Evolutionary conservation across 1,140 invertebrate species (phyloP).

Genomic region (Periplaneta americana): DNA sequence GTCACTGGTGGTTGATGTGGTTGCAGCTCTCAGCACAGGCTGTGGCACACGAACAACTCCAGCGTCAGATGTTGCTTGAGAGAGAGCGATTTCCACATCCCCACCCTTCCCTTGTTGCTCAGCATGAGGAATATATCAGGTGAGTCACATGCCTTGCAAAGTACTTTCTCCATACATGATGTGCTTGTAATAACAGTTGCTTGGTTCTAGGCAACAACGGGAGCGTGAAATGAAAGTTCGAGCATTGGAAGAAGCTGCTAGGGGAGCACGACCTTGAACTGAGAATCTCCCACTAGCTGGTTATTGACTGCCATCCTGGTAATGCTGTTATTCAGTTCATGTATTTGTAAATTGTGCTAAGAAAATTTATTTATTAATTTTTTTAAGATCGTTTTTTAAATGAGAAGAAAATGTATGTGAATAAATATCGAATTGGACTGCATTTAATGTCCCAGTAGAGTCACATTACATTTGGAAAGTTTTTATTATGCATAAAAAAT

Average conservation of each 20-base stretch:
- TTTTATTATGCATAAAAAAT: too few relatives aligned
- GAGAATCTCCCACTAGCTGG: neutral
- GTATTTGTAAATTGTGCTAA: too few relatives aligned
- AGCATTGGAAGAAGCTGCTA: constrained; percentile 76
- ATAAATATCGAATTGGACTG: too few relatives aligned
- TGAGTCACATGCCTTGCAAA: constrained; percentile 32
- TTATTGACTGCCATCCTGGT: constrained; percentile 22
- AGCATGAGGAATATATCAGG: constrained; percentile 79
- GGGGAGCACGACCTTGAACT: constrained; percentile 61
- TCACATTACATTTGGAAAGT: too few relatives aligned
- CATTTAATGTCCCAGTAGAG: too few relatives aligned
- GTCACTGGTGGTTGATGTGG: too few relatives aligned
- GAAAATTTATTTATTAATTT: too few relatives aligned
- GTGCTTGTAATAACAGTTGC: neutral
- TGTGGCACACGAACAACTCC: constrained; percentile 77
- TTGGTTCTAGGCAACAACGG: constrained; percentile 59
- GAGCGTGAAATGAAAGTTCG: constrained; percentile 79
- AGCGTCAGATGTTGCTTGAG: constrained; percentile 79
- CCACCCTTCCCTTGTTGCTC: constrained; percentile 57
- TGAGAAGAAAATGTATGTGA: too few relatives aligned
- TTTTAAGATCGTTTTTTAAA: too few relatives aligned
- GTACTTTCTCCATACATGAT: too few relatives aligned
- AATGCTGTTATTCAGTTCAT: too few relatives aligned
- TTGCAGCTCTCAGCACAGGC: constrained; percentile 36
- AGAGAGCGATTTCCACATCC: constrained; percentile 59